A percentile compares a stretch with the other conserved stretches of the same genome.
Conservation (phyloP, 2,797 vertebrate genomes). For the Fratercula arctica region DNA sequence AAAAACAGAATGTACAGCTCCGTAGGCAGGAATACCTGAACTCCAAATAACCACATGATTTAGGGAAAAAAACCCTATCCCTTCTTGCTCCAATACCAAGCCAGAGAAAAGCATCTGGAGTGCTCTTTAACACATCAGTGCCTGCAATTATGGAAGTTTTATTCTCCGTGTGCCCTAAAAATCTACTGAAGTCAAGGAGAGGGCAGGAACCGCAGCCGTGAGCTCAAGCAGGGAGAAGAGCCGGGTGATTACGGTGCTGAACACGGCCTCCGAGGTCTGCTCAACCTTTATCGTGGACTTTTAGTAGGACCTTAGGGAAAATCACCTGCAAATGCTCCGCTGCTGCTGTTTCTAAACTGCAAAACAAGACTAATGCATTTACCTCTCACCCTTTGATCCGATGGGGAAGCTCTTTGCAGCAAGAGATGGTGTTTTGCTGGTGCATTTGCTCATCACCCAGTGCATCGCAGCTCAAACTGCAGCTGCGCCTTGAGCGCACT, state of each 20-base stretch:
- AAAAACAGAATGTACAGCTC: background rate
- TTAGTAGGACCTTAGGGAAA: conserved; percentile 26
- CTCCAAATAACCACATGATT: conserved; percentile 15
- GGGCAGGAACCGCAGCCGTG: background rate
- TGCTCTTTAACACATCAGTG: conserved; percentile 14
- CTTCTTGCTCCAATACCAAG: background rate
- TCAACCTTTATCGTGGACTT: conserved; percentile 18
- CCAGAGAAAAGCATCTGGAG: conserved; percentile 11
- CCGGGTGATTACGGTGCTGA: background rate
- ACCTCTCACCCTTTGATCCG: background rate
- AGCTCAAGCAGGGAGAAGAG: background rate
- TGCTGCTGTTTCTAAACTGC: background rate
- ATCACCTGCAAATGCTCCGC: background rate
- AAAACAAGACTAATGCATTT: background rate
- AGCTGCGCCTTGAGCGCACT: background rate
- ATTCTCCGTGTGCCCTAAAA: background rate
- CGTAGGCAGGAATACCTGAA: conserved; percentile 3
- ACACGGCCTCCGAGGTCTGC: background rate
- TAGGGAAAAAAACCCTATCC: background rate
- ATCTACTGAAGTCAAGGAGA: conserved; percentile 20
- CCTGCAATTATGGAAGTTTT: conserved; percentile 27
- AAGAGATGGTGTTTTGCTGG: background rate
- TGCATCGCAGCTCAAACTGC: background rate
- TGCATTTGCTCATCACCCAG: background rate
- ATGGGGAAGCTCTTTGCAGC: background rate